phyloP scores from a whole-genome alignment of 2,888 invertebrate species.

The Conus canariensis region DNA sequence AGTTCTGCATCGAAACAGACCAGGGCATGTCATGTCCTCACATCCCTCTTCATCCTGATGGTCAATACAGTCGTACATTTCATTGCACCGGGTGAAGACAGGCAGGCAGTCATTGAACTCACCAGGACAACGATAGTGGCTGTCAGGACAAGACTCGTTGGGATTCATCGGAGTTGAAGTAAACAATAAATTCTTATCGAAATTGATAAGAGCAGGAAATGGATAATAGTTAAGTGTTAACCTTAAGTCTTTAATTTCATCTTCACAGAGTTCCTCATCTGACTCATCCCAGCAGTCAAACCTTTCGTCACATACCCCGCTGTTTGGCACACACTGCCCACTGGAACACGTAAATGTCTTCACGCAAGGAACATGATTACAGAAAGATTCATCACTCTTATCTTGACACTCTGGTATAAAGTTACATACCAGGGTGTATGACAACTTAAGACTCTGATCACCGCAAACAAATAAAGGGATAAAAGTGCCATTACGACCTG shows the following conservation, averaged over 20 bases:
- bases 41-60: not conserved
- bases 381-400: not conserved
- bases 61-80: not conserved
- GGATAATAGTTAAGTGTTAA: not conserved
- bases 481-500: not conserved
- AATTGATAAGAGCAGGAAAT: not conserved
- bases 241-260: too few species aligned
- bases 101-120: not conserved
- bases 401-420: not conserved
- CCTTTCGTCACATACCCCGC: not conserved
- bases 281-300: not conserved
- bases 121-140: conserved; percentile 1
- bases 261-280: not conserved
- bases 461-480: not conserved
- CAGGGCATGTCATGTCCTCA: not conserved
- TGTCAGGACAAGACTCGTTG: conserved; percentile 7
- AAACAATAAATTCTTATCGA: not conserved
- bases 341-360: not conserved
- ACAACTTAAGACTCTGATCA: not conserved
- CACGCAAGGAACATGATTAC: not conserved
- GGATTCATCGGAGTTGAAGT: not conserved
- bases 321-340: not conserved
- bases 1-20: not conserved
- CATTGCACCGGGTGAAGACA: not conserved
- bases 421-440: conserved; percentile 3